Conservation (phyloP, 1,140 invertebrate genomes). For the Drosophila nebulosa region DNA sequence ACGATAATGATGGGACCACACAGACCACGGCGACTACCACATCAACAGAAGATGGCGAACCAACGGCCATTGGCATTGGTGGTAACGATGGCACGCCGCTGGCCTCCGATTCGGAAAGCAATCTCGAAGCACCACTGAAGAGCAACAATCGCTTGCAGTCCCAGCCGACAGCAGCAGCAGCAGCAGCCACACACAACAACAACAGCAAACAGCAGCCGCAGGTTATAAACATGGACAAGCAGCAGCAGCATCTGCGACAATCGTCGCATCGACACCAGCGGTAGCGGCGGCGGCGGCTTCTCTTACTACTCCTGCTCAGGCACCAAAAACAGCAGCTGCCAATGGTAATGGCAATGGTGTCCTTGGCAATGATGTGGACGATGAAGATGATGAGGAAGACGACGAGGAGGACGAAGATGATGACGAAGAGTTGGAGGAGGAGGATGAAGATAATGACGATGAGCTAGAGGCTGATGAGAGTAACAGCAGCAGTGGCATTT, state of each 20-base stretch:
- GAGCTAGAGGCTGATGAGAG: constrained; percentile 70
- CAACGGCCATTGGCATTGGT: constrained; percentile 30
- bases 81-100: constrained; percentile 48
- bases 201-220: constrained; percentile 44
- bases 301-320: constrained; percentile 11
- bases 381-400: constrained; percentile 29
- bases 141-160: constrained; percentile 70
- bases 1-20: constrained; percentile 72
- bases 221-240: constrained; percentile 51
- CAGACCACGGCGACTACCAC: constrained; percentile 79
- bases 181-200: constrained; percentile 35
- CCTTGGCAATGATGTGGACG: constrained; percentile 43
- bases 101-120: constrained; percentile 81
- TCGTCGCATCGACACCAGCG: not conserved
- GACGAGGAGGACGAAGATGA: constrained; percentile 53
- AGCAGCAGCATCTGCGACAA: constrained; percentile 17
- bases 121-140: constrained; percentile 83
- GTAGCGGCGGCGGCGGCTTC: constrained; percentile 11
- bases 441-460: constrained; percentile 49
- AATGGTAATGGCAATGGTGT: constrained; percentile 59
- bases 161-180: constrained; percentile 22
- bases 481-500: constrained; percentile 61
- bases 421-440: constrained; percentile 53
- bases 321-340: constrained; percentile 25
- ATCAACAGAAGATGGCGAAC: constrained; percentile 72